Percentiles rank a stretch among this genome's conserved stretches.
phyloP scores from a whole-genome alignment of 2,797 vertebrate species.

The Threskiornis aethiopicus region DNA sequence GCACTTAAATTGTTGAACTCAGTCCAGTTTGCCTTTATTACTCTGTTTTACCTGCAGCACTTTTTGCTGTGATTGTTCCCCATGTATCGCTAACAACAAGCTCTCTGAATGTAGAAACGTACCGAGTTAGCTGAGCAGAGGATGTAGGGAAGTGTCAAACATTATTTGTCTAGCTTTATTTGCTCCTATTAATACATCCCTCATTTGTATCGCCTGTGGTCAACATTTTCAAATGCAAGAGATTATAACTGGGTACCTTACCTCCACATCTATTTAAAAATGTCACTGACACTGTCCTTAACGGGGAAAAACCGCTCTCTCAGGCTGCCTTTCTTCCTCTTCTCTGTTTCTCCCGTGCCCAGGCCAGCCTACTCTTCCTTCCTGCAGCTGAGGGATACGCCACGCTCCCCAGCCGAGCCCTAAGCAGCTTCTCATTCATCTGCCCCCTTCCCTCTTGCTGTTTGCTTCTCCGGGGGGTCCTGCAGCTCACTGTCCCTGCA shows the following conservation, averaged over 20 bases:
- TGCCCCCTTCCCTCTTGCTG: background rate
- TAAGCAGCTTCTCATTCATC: fast-evolving
- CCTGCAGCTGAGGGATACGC: fast-evolving
- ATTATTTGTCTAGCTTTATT: background rate
- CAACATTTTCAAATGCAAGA: background rate
- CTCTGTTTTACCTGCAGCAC: slow-evolving; percentile 33
- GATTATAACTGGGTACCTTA: background rate
- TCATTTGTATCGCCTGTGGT: background rate
- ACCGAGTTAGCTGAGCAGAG: background rate
- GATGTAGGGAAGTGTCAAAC: slow-evolving; percentile 48
- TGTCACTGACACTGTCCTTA: background rate
- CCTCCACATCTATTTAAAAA: background rate
- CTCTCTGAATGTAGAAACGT: background rate
- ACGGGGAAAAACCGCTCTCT: fast-evolving
- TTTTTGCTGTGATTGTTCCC: background rate
- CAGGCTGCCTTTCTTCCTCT: background rate
- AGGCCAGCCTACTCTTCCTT: background rate
- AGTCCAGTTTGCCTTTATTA: slow-evolving; percentile 20
- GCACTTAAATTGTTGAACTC: background rate
- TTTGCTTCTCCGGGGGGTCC: fast-evolving
- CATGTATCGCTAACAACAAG: background rate
- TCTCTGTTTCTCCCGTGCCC: background rate
- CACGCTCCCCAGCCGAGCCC: fast-evolving
- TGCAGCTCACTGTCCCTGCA: background rate
- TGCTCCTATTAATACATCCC: background rate